Evolutionary conservation across 2,888 invertebrate species (phyloP), one percentile per base, ranked within the genome.

Genomic region (Choreutis nemorana): DNA sequence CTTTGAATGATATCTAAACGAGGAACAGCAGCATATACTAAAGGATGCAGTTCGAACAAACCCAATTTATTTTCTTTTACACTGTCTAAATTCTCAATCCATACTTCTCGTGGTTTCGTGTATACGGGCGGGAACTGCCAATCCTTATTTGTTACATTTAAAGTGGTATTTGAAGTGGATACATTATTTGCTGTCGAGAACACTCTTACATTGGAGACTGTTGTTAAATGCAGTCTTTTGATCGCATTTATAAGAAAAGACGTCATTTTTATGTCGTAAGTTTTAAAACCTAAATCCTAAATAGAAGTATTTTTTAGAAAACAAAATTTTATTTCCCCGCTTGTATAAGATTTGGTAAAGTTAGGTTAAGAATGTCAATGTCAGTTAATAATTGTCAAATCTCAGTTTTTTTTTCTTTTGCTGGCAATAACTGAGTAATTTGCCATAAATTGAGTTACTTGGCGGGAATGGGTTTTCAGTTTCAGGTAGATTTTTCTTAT

Each of bases 31-130:
- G 87, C 94, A 65, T 91, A 97, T 5, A 97, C 79, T 36, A 87
- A 84, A 0, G 98, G 97, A 73, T 99, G 97, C 21, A 99, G 71
- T 55, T 92, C 89, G 16, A 97, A 73, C 1, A 97, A 61, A 0
- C 92, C 94, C n/a, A 94, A 53, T 61, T 91, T 91, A 35, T 86
- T 83, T 48, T 89, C 90, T 38, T 87, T 83, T 10, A 88, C 65
- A 0, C 88, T 84, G 53, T 92, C 87, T 22, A 92, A 58, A 64
- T 89, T 93, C 57, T 93, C 93, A 23, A 95, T 81, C 94, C 94
- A 96, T 27, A 87, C 90, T 68, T 94, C 88, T 6, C 91, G 81
- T 1, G 85, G 84, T 48, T 83, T 82, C 13, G 81, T 67, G 39
- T 83, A 87, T 37, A 70, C 64, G 1, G 82, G 77, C 9, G 79